phyloP scores from a whole-genome alignment of 1,140 invertebrate species.

The Musca vetustissima region DNA sequence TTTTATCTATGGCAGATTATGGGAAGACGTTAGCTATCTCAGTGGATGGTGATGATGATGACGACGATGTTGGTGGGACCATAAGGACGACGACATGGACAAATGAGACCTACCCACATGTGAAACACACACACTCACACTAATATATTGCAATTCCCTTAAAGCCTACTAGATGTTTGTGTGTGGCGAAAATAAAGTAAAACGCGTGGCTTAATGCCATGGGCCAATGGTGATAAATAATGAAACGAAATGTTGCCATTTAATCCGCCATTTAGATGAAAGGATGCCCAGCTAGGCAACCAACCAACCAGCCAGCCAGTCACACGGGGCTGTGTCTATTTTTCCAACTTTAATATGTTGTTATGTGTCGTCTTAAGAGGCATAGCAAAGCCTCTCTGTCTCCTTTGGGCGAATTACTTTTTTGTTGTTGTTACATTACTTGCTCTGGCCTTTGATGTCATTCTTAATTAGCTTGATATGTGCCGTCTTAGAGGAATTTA shows the following conservation, averaged over 20 bases:
- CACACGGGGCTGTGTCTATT: not conserved
- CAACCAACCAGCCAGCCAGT: not conserved
- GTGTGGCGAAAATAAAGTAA: not conserved
- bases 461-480: slow-evolving; percentile 10
- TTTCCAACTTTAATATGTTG: not conserved
- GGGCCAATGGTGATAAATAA: slow-evolving; percentile 28
- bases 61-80: slow-evolving; percentile 5
- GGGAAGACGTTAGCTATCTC: not conserved
- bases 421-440: not conserved
- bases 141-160: not conserved
- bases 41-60: slow-evolving; percentile 8
- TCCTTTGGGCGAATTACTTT: not conserved
- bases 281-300: not conserved
- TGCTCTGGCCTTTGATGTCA: not conserved
- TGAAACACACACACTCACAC: not conserved
- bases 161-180: not conserved
- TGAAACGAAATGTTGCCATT: slow-evolving; percentile 16
- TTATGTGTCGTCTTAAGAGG: not conserved
- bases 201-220: slow-evolving; percentile 11
- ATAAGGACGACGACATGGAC: slow-evolving; percentile 24
- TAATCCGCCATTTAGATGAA: slow-evolving; percentile 1
- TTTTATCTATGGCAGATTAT: not conserved
- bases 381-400: too few species aligned
- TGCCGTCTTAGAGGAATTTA: not conserved
- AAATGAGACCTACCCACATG: slow-evolving; percentile 32